These are phyloP conservation scores for Xyrichtys novacula DNA, from an alignment of 2,797 vertebrate species.

Conservation along the genomic window DNA sequence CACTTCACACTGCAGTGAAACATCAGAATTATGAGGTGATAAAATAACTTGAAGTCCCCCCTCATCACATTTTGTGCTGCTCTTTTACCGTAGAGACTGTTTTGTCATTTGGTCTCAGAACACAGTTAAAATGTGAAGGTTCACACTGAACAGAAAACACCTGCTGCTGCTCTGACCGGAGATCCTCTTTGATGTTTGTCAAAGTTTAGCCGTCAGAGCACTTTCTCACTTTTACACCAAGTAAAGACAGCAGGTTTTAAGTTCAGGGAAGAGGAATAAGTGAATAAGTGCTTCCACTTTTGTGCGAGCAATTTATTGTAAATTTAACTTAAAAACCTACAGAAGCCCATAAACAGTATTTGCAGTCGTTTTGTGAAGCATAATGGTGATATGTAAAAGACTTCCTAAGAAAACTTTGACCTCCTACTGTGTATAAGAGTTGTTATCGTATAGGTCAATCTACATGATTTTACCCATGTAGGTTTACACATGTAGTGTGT, in stretches of 20 bases:
- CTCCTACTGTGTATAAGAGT: too few species aligned
- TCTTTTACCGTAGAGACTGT: conserved; percentile 12
- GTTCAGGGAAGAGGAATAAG: too few species aligned
- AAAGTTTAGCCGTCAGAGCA: conserved; percentile 23
- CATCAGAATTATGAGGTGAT: conserved; percentile 14
- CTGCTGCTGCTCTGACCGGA: conserved; percentile 37
- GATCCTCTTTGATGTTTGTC: conserved; percentile 48
- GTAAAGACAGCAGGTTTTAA: conserved; percentile 5
- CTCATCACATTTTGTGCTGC: conserved; percentile 15
- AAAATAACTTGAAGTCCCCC: background rate
- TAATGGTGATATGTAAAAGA: too few species aligned
- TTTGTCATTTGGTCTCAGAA: conserved; percentile 31
- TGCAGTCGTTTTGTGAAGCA: too few species aligned
- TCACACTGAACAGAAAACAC: conserved; percentile 54
- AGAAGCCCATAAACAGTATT: too few species aligned
- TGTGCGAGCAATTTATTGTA: background rate
- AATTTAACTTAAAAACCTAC: too few species aligned
- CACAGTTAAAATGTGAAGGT: conserved; percentile 44
- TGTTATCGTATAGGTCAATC: too few species aligned
- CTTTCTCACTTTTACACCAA: conserved; percentile 38
- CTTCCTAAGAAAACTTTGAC: too few species aligned
- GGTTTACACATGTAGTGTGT: too few species aligned
- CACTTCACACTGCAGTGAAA: conserved; percentile 9
- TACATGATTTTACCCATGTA: too few species aligned
- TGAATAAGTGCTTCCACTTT: background rate